Base-by-base conservation (phyloP, 2,797 vertebrate species). In the Cygnus olor region DNA sequence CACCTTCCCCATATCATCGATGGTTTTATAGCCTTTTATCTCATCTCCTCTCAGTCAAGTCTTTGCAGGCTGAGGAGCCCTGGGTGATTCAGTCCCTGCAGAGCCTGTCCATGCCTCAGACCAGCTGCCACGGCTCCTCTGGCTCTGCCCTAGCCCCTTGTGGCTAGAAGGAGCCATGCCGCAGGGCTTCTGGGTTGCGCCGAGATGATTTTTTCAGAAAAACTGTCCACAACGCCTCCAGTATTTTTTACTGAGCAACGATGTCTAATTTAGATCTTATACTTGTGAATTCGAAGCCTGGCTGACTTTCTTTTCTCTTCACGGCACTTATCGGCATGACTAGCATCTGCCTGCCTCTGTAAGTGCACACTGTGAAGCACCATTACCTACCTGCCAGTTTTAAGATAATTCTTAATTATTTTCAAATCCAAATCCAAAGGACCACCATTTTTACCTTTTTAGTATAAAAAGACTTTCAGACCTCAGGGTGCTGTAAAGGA, bases 391-490 rank as follows among this genome's bases (percentile, higher is more conserved):
- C 19, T 56, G 47, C 17, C 36, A 19, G 12, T 57, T 80, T 57
- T 45, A 85, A 89, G 49, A 68, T 40, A 82, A 51, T 44, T 54
- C 71, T 71, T 63, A 51, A 68, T 10, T n/a, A 85, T 69, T 88
- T 79, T 56, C 58, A 81, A 81, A 84, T 7, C 47, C 11, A 88
- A 80, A 78, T n/a, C 32, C 14, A 58, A 66, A n/a, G 24, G 6
- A 66, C 56, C 38, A 32, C 40, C 1, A 49, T 53, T 92, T 89
- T 86, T 17, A 79, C 42, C 57, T 89, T 94, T 88, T 88, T 81
- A 88, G 73, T 69, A 80, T 36, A 66, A 81, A 89, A 60, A 82
- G 74, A 71, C 77, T 93, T 93, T 72, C 18, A 30, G 64, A 89
- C 45, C 56, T 90, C 45, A 68, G 4, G 86, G 83, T 72, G 66